These are phyloP conservation scores for Clarias platycephalus DNA, from an alignment of 2,797 vertebrate genomes.

Conservation along the genomic window DNA sequence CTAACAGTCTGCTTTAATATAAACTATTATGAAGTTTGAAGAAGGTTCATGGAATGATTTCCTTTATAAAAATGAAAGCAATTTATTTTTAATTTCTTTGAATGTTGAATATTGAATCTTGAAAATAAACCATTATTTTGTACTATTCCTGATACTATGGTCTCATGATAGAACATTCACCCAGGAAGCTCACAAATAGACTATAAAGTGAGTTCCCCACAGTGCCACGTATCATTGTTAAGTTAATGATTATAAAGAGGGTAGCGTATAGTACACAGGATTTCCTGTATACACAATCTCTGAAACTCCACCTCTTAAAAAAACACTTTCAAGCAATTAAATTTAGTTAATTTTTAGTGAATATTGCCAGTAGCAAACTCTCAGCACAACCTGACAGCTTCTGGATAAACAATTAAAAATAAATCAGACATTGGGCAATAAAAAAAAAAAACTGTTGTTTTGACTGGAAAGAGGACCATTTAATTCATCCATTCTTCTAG, in stretches of 20 bases:
- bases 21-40: too few species aligned
- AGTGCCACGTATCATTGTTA: neutral
- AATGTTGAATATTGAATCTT: too few species aligned
- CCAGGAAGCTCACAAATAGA: neutral
- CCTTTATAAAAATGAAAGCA: too few species aligned
- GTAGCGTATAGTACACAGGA: neutral
- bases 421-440: neutral
- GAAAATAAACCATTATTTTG: neutral
- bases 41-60: too few species aligned
- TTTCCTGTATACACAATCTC: neutral
- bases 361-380: neutral
- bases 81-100: too few species aligned
- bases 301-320: neutral
- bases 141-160: neutral
- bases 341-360: neutral
- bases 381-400: neutral
- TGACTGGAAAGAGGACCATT: neutral
- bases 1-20: too few species aligned
- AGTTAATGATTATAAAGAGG: neutral
- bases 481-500: conserved; percentile 34
- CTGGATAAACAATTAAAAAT: neutral
- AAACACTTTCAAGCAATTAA: neutral
- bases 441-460: neutral
- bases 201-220: too few species aligned
- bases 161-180: neutral